phyloP scores from a whole-genome alignment of 2,113 vertebrate genomes.

The Chionis minor region DNA sequence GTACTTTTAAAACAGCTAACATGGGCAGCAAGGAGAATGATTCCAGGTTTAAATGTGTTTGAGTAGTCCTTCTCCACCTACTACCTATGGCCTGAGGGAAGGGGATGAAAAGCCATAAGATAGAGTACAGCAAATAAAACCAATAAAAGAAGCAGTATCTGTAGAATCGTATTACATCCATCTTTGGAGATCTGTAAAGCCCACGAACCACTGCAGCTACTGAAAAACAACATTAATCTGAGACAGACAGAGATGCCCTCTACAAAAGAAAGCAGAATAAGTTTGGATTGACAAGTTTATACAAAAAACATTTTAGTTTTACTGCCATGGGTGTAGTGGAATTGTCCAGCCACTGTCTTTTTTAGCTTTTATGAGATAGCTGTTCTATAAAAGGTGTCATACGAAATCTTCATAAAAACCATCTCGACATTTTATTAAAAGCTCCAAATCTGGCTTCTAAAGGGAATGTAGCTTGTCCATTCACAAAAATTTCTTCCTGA shows the following conservation, averaged over 20 bases:
- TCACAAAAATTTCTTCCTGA: conserved; percentile 6
- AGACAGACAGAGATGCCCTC: neutral
- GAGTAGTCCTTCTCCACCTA: neutral
- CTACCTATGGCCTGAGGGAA: conserved; percentile 31
- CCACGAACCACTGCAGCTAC: fast-evolving
- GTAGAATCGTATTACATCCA: neutral
- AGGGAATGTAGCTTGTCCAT: neutral
- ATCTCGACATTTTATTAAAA: conserved; percentile 22
- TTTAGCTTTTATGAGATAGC: conserved; percentile 4
- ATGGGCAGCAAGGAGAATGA: neutral
- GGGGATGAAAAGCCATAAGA: conserved; percentile 33
- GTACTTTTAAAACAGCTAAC: neutral
- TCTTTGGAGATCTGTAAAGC: conserved; percentile 37
- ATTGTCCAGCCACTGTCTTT: neutral
- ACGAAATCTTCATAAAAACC: conserved; percentile 42
- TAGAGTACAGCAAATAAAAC: conserved; percentile 14
- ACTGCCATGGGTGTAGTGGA: conserved; percentile 18
- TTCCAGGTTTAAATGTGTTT: neutral
- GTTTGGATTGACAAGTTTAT: conserved; percentile 35
- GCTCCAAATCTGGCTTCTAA: neutral
- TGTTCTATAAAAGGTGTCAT: conserved; percentile 25
- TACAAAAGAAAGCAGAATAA: neutral
- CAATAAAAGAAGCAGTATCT: conserved; percentile 40
- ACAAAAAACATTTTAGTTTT: neutral
- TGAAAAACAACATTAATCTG: neutral